Percentiles rank a stretch among this genome's conserved stretches.
phyloP scores from a whole-genome alignment of 1,140 invertebrate species.

The Bombus waltoni region DNA sequence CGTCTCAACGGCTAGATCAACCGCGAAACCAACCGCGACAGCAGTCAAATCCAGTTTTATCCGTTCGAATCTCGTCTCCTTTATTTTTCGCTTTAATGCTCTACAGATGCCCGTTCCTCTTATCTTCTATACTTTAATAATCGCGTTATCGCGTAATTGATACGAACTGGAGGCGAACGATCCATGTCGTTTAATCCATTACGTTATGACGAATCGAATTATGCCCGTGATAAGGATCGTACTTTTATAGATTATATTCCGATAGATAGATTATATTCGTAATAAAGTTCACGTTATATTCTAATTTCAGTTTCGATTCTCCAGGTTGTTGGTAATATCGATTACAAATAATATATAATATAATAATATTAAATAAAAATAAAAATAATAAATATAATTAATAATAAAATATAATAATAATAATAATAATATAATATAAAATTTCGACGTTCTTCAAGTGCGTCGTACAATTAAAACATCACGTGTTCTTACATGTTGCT shows the following conservation, averaged over 20 bases:
- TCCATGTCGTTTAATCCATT: neutral
- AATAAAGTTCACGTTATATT: conserved; percentile 1
- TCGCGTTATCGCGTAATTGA: conserved; percentile 23
- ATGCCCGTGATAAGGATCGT: neutral
- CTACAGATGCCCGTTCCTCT: neutral
- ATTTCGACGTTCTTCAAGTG: too few species aligned
- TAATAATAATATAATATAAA: too few species aligned
- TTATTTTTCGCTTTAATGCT: neutral
- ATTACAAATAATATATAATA: too few species aligned
- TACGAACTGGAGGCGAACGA: neutral
- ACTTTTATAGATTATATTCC: too few species aligned
- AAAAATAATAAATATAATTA: too few species aligned
- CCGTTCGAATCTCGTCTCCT: neutral
- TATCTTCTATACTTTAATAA: conserved; percentile 13
- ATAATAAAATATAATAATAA: too few species aligned
- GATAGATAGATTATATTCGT: too few species aligned
- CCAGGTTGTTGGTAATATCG: too few species aligned
- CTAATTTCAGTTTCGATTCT: too few species aligned
- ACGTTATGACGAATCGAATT: neutral
- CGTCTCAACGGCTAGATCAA: conserved; percentile 41
- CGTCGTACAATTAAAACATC: neutral
- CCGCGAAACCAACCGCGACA: neutral
- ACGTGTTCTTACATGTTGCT: neutral
- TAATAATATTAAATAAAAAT: too few species aligned
- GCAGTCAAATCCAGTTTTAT: neutral